Base-by-base conservation (phyloP, 2,113 vertebrate genomes). In the Alligator sinensis region DNA sequence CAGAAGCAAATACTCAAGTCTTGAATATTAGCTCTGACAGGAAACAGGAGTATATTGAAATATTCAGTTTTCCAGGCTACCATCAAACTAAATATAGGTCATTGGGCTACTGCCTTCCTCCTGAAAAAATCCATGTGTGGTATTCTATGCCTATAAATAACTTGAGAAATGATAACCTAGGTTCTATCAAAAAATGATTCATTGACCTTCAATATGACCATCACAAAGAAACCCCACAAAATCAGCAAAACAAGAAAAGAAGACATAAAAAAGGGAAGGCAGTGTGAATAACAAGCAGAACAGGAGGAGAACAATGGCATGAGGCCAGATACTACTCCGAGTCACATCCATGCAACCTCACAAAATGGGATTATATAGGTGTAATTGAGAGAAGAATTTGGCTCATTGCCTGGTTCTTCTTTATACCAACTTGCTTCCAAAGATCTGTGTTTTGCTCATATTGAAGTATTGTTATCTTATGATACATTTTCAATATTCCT, bases 1-100 rank as follows among this genome's bases (percentile, higher is more conserved):
- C 93, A 86, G 80, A 84, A 97, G 84, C 89, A 98, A 97, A 95
- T 92, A 97, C 60, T 89, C 87, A 63, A 91, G 60, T 95, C 96
- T 96, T 93, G 82, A 96, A 60, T 84, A 59, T 27, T 89, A 91
- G 94, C 72, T 97, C 76, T 92, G 91, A 94, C 95, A 95, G 93
- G 59, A 95, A 75, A 91, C 86, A 96, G 92, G 94, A 76, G 86
- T 86, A 21, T 85, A 87, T 21, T 90, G 82, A 96, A 97, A 95
- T 76, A 90, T 9, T 70, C 54, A 1, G 38, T 82, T 89, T 86
- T 16, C 34, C 18, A 86, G n/a, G 83, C 34, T 80, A 80, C 54
- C 1, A 0, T 66, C 64, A 57, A 86, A 61, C 24, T 95, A 94
- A 92, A 94, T 86, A 89, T 64, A 94, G 72, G 76, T 92, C 86